phyloP scores from a whole-genome alignment of 2,797 vertebrate species.

The Myotis findleyi region DNA sequence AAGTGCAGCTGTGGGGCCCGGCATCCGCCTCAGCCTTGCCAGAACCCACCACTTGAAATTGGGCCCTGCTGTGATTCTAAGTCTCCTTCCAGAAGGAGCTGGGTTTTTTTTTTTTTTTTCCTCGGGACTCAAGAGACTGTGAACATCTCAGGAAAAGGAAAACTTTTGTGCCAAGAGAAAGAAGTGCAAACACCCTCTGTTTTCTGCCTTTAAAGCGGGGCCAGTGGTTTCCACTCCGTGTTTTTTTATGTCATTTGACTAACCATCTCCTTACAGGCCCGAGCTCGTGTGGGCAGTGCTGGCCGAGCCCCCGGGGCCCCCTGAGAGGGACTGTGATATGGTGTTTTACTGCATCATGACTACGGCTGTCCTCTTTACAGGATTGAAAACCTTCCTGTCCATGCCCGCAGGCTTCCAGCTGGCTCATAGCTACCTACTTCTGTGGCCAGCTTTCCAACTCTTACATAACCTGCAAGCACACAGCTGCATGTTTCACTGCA shows the following conservation, averaged over 20 bases:
- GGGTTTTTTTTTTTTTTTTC: conserved; percentile 26
- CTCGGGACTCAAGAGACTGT: conserved; percentile 71
- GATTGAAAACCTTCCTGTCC: neutral
- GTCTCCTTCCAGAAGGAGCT: conserved; percentile 32
- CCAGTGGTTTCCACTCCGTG: neutral
- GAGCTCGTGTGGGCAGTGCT: neutral
- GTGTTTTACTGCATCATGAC: conserved; percentile 40
- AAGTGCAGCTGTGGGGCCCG: conserved; percentile 30
- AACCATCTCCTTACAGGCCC: neutral
- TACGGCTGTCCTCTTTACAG: conserved; percentile 63
- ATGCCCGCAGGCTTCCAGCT: conserved; percentile 43
- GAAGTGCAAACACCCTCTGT: conserved; percentile 67
- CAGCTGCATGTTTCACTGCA: conserved; percentile 62
- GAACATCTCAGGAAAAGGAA: conserved; percentile 74
- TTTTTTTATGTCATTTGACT: conserved; percentile 12
- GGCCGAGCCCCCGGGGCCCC: neutral
- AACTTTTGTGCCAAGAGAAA: conserved; percentile 70
- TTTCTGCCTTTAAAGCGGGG: conserved; percentile 39
- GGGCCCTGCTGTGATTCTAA: conserved; percentile 26
- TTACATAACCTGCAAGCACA: conserved; percentile 62
- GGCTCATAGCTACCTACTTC: conserved; percentile 44
- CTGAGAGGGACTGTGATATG: neutral
- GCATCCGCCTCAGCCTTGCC: neutral
- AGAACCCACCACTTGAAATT: conserved; percentile 5
- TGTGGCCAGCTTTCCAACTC: conserved; percentile 64